These are phyloP conservation scores for Meteorus colon DNA, from an alignment of 2,888 invertebrate species.

Conservation along the genomic window DNA sequence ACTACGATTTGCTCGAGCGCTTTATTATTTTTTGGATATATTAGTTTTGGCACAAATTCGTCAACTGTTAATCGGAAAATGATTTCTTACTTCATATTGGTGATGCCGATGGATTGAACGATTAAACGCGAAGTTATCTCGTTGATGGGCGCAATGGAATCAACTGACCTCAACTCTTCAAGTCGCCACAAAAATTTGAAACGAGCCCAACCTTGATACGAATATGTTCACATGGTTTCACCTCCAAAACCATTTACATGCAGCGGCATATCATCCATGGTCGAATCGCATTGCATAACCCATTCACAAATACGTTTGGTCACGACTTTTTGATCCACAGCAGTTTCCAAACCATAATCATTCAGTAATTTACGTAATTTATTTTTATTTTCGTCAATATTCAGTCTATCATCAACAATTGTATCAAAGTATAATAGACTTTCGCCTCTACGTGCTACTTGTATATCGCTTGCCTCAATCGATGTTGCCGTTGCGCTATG, in stretches of 20 bases:
- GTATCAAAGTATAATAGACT: conserved; percentile 75
- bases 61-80: neutral
- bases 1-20: neutral
- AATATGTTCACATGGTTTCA: conserved; percentile 65
- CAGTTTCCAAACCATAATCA: conserved; percentile 79
- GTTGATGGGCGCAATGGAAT: conserved; percentile 24
- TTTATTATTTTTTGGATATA: too few relatives aligned
- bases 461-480: conserved; percentile 68
- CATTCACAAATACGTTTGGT: conserved; percentile 80
- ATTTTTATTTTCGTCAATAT: conserved; percentile 76
- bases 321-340: conserved; percentile 78
- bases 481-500: conserved; percentile 75
- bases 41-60: conserved; percentile 29
- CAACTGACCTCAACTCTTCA: conserved; percentile 31
- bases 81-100: conserved; percentile 13
- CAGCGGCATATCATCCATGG: conserved; percentile 59
- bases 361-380: conserved; percentile 76
- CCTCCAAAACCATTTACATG: conserved; percentile 57
- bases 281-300: conserved; percentile 77
- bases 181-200: conserved; percentile 8
- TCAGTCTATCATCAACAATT: conserved; percentile 73
- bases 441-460: conserved; percentile 70
- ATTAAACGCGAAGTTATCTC: conserved; percentile 22
- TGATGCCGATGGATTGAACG: conserved; percentile 21
- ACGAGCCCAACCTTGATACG: conserved; percentile 50